phyloP scores from a whole-genome alignment of 2,888 invertebrate species.

The Yponomeuta malinellus region DNA sequence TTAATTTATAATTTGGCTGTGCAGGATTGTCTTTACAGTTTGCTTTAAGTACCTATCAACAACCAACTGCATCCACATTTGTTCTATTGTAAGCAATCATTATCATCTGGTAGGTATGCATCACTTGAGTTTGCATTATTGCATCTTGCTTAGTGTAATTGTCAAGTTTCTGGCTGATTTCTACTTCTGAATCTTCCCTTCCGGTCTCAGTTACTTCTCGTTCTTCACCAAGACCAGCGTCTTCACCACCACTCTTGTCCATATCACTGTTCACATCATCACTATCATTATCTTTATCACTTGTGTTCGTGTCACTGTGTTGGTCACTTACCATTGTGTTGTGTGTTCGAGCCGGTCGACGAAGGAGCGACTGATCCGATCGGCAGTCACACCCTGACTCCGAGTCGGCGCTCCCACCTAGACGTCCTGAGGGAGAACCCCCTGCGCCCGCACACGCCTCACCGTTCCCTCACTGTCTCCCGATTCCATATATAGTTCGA shows the following conservation, averaged over 20 bases:
- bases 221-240: neutral
- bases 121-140: neutral
- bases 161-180: neutral
- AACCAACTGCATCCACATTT: too few species aligned
- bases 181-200: neutral
- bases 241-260: neutral
- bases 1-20: too few species aligned
- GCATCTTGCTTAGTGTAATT: neutral
- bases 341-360: slow-evolving; percentile 58
- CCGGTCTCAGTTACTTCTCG: neutral
- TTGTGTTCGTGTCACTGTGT: slow-evolving; percentile 20
- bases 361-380: slow-evolving; percentile 70
- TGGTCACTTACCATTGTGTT: slow-evolving; percentile 67
- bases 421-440: slow-evolving; percentile 43
- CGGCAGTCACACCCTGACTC: slow-evolving; percentile 74
- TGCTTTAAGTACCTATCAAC: too few species aligned
- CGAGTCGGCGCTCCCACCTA: slow-evolving; percentile 48
- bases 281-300: slow-evolving; percentile 22
- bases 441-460: slow-evolving; percentile 30
- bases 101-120: too few species aligned
- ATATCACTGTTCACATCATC: neutral
- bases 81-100: too few species aligned
- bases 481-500: slow-evolving; percentile 73
- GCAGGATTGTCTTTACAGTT: too few species aligned
- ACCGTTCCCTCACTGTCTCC: slow-evolving; percentile 27